Base-by-base conservation (phyloP, 2,888 invertebrate genomes). In the Drosophila niveifrons region DNA sequence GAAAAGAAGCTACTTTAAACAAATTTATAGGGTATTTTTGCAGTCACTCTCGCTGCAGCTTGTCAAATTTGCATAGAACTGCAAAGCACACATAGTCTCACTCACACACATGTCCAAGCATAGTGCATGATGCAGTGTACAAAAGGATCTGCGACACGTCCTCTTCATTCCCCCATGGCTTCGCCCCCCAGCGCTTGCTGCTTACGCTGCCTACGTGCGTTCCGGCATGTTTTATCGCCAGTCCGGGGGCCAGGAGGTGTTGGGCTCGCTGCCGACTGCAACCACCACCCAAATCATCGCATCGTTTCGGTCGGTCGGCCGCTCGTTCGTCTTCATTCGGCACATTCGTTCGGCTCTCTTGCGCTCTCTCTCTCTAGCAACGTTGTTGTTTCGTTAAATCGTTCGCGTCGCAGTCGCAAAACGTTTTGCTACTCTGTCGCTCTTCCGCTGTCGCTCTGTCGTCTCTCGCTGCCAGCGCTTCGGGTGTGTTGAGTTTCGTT, bases 191-290 rank as follows among this genome's bases (percentile, higher is more conserved):
- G 46, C 10, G n/a, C 9, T 52, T 73, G 86, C 68, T 23, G 36
- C 36, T 36, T n/a, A n/a, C n/a, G 36, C n/a, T n/a, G 36, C 36
- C 62, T 84, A 87, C 88, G 82, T 82, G 82, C 62, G 63, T 55
- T 46, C 46, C 57, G 47, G 17, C 82, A 82, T 65, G 82, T 69
- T 52, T 34, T n/a, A n/a, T 28, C 41, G 23, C 29, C 17, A 31
- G 36, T 29, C 17, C 13, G 9, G 36, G 36, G 47, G 31, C 9
- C 17, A 23, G 8, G 41, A 18, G 51, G n/a, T 13, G 44, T 11
- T 36, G 36, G 36, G 13, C 7, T 4, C 29, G 36, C 11, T 44
- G 13, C 10, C 28, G 50, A 48, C 36, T 41, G 10, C 41, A 36
- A 36, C 23, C 51, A 52, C 36, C 39, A 31, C 31, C 31, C n/a